phyloP scores from a whole-genome alignment of 2,113 vertebrate species.

The Melospiza georgiana region DNA sequence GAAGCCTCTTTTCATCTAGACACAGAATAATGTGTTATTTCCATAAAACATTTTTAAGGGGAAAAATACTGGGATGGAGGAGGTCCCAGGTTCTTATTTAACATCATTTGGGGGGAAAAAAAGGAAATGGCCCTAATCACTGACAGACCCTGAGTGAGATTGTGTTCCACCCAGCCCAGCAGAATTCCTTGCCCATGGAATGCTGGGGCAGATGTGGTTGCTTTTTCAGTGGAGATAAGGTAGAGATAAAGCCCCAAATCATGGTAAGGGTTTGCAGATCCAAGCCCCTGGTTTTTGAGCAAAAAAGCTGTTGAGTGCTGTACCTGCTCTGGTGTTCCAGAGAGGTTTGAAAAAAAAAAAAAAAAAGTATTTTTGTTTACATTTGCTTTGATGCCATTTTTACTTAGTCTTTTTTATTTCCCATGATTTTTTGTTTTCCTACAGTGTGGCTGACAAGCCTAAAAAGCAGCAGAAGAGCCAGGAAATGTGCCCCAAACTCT shows the following conservation, averaged over 20 bases:
- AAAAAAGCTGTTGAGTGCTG: slow-evolving; percentile 30
- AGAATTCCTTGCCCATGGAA: background rate
- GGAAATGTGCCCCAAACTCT: slow-evolving; percentile 73
- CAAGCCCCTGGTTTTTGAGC: slow-evolving; percentile 20
- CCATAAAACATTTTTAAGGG: background rate
- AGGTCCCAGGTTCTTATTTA: background rate
- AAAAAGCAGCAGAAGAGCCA: slow-evolving; percentile 75
- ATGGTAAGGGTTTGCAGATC: slow-evolving; percentile 1
- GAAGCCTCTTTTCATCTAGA: background rate
- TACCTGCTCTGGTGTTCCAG: slow-evolving; percentile 41
- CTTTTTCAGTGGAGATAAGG: background rate
- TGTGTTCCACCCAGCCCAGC: background rate
- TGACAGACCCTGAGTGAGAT: background rate
- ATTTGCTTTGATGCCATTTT: slow-evolving; percentile 67
- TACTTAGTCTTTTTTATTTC: slow-evolving; percentile 70
- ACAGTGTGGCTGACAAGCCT: slow-evolving; percentile 75
- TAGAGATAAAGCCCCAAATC: background rate
- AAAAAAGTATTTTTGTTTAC: slow-evolving; percentile 60
- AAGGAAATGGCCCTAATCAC: background rate
- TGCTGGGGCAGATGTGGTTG: background rate
- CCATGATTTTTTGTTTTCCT: slow-evolving; percentile 75
- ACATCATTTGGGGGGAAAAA: background rate
- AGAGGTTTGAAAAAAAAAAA: slow-evolving; percentile 11
- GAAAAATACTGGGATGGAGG: background rate
- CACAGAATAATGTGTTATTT: background rate